Evolutionary conservation across 2,113 vertebrate genomes (phyloP).

Genomic region (Suricata suricatta): DNA sequence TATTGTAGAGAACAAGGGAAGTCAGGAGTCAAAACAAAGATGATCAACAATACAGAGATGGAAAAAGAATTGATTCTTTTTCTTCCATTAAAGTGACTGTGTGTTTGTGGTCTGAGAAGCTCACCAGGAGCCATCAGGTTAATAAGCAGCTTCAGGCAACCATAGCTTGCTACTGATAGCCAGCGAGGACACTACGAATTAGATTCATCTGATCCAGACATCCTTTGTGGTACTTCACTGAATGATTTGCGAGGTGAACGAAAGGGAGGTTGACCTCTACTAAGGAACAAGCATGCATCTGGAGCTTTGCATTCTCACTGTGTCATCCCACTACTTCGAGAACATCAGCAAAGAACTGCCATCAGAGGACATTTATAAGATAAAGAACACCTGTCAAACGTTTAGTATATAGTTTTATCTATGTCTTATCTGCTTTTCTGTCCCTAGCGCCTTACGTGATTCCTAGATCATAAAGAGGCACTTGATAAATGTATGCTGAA

Average conservation of each 20-base stretch:
- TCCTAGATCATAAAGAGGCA: conserved; percentile 10
- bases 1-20: background rate
- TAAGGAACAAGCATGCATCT: background rate
- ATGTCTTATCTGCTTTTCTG: background rate
- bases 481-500: background rate
- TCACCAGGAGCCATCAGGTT: background rate
- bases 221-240: background rate
- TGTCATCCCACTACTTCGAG: conserved; percentile 16
- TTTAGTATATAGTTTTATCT: conserved; percentile 13
- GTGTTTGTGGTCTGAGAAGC: background rate
- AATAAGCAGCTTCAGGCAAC: background rate
- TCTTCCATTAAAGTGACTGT: background rate
- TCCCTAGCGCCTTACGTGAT: background rate
- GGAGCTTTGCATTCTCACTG: background rate
- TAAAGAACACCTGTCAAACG: conserved; percentile 35
- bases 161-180: background rate
- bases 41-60: background rate
- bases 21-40: background rate
- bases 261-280: background rate
- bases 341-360: background rate
- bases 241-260: background rate
- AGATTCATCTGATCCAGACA: background rate
- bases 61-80: background rate
- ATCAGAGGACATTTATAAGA: conserved; percentile 36
- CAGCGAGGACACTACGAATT: background rate